These are phyloP conservation scores for Clavelina lepadiformis DNA, from an alignment of 23 tunicate species.

Conservation along the genomic window DNA sequence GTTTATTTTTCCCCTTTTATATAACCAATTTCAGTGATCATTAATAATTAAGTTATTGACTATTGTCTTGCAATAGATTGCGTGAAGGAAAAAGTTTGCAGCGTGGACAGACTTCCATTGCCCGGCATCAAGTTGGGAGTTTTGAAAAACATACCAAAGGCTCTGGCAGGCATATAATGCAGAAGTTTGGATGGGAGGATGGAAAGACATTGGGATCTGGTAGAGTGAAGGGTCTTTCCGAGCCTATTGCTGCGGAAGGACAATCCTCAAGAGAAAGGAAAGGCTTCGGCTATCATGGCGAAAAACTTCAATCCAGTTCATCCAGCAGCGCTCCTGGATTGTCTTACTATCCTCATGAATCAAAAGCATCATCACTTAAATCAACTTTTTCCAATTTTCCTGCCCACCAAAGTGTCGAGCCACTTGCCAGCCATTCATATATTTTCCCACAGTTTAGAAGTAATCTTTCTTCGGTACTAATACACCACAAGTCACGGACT, in stretches of 20 bases:
- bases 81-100: not conserved
- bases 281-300: constrained; percentile 69
- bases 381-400: constrained; percentile 1
- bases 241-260: constrained; percentile 65
- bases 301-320: not conserved
- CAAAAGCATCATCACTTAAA: not conserved
- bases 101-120: not conserved
- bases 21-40: no score
- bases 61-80: not conserved
- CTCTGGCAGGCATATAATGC: constrained; percentile 47
- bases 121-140: constrained; percentile 1
- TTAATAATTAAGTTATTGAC: no score
- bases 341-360: not conserved
- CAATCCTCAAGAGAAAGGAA: constrained; percentile 30
- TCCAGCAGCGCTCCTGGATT: not conserved
- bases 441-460: constrained; percentile 64
- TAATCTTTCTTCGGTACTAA: constrained; percentile 22
- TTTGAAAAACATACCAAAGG: constrained; percentile 68
- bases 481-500: constrained; percentile 7
- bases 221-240: constrained; percentile 26
- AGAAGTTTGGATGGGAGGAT: constrained; percentile 68
- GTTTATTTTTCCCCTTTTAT: no score
- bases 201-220: constrained; percentile 34
- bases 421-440: constrained; percentile 57
- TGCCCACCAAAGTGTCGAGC: constrained; percentile 36